Evolutionary conservation across 92 coral and sea anemone genomes (phyloP).

Genomic region (Umimayanthus kanabou): DNA sequence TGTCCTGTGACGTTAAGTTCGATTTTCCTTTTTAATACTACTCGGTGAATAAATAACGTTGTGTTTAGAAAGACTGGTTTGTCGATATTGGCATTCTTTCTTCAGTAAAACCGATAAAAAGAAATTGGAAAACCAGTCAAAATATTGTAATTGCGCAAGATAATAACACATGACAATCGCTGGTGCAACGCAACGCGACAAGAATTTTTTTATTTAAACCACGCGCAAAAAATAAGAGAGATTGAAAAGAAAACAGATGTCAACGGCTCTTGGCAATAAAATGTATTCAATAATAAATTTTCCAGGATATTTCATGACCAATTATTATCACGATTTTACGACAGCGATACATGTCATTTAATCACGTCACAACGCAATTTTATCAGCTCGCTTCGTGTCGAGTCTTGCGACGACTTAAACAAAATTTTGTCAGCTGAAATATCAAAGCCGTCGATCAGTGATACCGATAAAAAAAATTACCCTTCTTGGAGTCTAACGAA

Average conservation of each 20-base stretch:
- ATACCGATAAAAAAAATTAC: not conserved
- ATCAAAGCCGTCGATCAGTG: not conserved
- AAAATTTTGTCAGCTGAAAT: not conserved
- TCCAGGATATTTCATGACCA: not conserved
- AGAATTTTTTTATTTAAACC: not conserved
- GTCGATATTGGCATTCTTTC: not conserved
- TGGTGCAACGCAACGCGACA: not conserved
- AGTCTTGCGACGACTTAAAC: too few species aligned
- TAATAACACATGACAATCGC: not conserved
- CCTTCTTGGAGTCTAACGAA: not conserved
- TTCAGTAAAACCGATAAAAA: not conserved
- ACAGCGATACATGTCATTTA: not conserved
- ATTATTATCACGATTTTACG: not conserved
- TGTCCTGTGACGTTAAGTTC: not conserved
- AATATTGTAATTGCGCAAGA: constrained; percentile 24
- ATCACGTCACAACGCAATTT: not conserved
- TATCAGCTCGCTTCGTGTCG: not conserved
- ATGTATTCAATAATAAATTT: not conserved
- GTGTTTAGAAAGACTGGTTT: not conserved
- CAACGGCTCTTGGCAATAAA: not conserved
- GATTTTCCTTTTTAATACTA: not conserved
- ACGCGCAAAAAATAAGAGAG: not conserved
- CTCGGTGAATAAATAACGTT: not conserved
- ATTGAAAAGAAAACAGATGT: not conserved
- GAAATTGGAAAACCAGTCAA: not conserved